A percentile compares a stretch with the other conserved stretches of the same genome.
phyloP scores from a whole-genome alignment of 2,113 vertebrate genomes.

The Neotragus pygmaeus region DNA sequence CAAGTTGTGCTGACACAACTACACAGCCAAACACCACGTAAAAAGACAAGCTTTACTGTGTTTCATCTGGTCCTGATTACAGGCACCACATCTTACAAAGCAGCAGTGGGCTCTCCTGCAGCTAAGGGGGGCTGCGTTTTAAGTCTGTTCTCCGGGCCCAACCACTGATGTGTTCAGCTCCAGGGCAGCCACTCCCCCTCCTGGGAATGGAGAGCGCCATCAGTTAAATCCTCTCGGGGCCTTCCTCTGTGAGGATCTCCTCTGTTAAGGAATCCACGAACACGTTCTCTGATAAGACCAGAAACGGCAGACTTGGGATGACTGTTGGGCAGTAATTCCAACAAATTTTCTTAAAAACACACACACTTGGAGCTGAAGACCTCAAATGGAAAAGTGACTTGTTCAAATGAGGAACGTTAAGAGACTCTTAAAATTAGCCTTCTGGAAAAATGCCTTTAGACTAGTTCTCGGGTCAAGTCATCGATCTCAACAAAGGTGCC shows the following conservation, averaged over 20 bases:
- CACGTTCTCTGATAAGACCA: not conserved
- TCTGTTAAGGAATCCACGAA: not conserved
- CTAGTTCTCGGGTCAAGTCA: not conserved
- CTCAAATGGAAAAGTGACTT: not conserved
- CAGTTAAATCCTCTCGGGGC: not conserved
- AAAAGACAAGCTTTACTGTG: not conserved
- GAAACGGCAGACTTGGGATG: not conserved
- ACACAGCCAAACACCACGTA: not conserved
- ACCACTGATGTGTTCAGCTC: constrained; percentile 24
- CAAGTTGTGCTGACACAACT: not conserved
- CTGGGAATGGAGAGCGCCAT: not conserved
- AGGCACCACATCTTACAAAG: not conserved
- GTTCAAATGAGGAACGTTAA: not conserved
- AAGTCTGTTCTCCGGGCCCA: not conserved
- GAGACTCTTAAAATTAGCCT: not conserved
- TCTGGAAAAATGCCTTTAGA: not conserved
- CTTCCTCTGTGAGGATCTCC: not conserved
- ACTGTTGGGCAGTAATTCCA: not conserved
- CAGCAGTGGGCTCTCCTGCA: not conserved
- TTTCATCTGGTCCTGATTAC: not conserved
- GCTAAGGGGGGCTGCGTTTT: not conserved
- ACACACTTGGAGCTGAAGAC: not conserved
- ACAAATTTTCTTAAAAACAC: not conserved
- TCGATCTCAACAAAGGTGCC: not conserved
- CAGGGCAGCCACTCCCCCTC: constrained; percentile 60